Evolutionary conservation across 92 coral and sea anemone species (phyloP), one percentile per base, ranked within the genome.

Genomic region (Porites evermanni): DNA sequence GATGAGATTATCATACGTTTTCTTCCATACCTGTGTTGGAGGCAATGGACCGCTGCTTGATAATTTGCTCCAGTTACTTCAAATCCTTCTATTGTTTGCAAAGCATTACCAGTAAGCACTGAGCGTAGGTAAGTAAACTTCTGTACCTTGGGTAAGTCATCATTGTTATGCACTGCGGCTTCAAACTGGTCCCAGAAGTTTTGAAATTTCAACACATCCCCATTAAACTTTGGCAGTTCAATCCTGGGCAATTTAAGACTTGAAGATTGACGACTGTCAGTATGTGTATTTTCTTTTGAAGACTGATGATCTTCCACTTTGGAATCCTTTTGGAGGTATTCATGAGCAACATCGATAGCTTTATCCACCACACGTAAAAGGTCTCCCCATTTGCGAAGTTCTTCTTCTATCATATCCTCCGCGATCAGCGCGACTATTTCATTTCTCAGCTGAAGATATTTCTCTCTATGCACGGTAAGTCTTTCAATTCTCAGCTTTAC

Each of bases 11-110:
- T 59, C 21, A 84, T 50, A 54, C 88, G 52, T 53, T 84, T 59
- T 75, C 26, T 24, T 8, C 87, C 83, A 76, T 32, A 82, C 26
- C 88, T 75, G 73, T 88, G 91, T 60, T 64, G 82, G 71, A 88
- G 87, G n/a, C 84, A 81, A 47, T 89, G 85, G 2, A 77, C 88
- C 16, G 88, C 74, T 56, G 77, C 85, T 52, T 54, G 53, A 75
- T 74, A 83, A 69, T 87, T 87, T 17, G 90, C 86, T 56, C 86
- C 90, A 80, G 86, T 54, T 87, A 61, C 81, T 63, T 79, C 74
- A 72, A 87, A 87, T 53, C 79, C 75, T 17, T 78, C 89, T 52
- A 86, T 53, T 47, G 85, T 56, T 79, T 86, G 89, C 52, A 47
- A 59, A 17, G 89, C 89, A 67, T 16, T 72, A 52, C 84, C 89